phyloP scores from a whole-genome alignment of 2,888 invertebrate species.

The Uloborus plumipes region DNA sequence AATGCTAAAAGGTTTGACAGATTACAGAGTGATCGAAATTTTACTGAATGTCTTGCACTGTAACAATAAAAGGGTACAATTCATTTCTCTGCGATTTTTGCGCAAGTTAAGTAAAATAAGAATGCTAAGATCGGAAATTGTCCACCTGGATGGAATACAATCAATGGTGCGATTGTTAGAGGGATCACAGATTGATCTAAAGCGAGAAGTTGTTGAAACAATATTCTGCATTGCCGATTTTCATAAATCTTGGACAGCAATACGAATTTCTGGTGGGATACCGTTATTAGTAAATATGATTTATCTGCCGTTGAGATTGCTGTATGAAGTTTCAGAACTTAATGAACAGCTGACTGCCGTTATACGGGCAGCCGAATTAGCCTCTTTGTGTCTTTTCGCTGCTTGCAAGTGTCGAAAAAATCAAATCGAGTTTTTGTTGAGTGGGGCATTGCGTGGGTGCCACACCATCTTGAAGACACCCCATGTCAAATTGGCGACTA shows the following conservation, averaged over 20 bases:
- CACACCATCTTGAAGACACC: conserved; percentile 48
- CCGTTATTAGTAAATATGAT: conserved; percentile 43
- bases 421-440: conserved; percentile 40
- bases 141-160: conserved; percentile 36
- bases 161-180: conserved; percentile 15
- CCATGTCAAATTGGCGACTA: conserved; percentile 23
- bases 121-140: conserved; percentile 30
- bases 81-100: conserved; percentile 34
- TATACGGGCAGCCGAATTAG: conserved; percentile 32
- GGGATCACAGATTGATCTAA: conserved; percentile 39
- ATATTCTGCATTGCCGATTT: conserved; percentile 43
- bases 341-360: conserved; percentile 11
- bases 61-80: conserved; percentile 36
- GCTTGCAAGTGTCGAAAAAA: conserved; percentile 42
- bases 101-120: conserved; percentile 29
- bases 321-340: conserved; percentile 8
- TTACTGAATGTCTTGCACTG: conserved; percentile 34
- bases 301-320: conserved; percentile 27
- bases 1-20: conserved; percentile 33
- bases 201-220: conserved; percentile 24
- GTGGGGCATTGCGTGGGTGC: conserved; percentile 45
- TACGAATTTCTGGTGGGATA: conserved; percentile 32
- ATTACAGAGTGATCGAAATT: conserved; percentile 32
- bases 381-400: conserved; percentile 30
- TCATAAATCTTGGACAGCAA: conserved; percentile 40